Percentiles rank a stretch among this genome's conserved stretches.
These are phyloP conservation scores for Spilogale gracilis DNA, from an alignment of 2,113 vertebrate species.

Conservation along the genomic window DNA sequence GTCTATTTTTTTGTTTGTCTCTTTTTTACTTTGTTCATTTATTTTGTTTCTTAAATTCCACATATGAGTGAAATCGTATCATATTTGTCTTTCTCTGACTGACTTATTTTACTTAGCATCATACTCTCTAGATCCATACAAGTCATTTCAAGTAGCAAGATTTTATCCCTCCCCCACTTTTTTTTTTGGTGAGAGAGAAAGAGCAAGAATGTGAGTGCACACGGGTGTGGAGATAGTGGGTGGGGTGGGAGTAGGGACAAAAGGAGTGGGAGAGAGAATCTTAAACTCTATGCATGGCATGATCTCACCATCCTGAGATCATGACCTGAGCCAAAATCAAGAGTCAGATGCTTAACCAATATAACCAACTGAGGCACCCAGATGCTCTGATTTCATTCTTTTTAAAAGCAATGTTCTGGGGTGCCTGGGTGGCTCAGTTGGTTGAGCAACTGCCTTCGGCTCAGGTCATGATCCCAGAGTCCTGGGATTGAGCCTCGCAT, in stretches of 20 bases:
- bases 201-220: background rate
- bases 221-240: no score
- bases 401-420: background rate
- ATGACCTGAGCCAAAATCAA: background rate
- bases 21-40: background rate
- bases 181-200: background rate
- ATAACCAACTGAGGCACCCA: background rate
- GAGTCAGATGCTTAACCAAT: background rate
- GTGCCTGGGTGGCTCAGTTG: no score
- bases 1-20: background rate
- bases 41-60: background rate
- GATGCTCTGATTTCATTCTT: background rate
- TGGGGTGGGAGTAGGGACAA: background rate
- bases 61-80: background rate
- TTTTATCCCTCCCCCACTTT: no score
- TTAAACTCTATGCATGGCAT: no score
- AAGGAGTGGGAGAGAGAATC: background rate
- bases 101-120: background rate
- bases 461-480: no score
- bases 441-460: no score
- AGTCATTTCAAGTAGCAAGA: background rate
- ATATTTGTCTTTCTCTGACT: background rate
- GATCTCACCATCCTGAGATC: background rate
- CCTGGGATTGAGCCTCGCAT: no score
- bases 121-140: background rate